Evolutionary conservation across 2,797 vertebrate species (phyloP), one percentile per base, ranked within the genome.

Genomic region (Australoheros facetus): DNA sequence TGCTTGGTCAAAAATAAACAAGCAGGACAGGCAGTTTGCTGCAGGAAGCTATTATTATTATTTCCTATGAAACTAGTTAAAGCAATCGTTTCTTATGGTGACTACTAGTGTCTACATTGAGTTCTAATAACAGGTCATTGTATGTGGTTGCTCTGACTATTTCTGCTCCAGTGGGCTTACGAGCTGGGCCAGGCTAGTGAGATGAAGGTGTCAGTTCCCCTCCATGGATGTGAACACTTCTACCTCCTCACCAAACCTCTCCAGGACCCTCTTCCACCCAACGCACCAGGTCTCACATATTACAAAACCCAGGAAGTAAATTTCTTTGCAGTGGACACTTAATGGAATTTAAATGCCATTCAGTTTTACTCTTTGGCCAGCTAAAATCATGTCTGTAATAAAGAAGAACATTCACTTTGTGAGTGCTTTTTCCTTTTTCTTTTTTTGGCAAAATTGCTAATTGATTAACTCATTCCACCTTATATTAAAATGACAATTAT

Each of bases 161-260:
- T 21, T 88, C 59, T 75, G 28, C 56, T 71, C 4, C 90, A 99
- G 98, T 99, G 98, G 98, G 98, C 97, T 6, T 99, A 99, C 23
- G 98, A 99, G 91, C 91, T 99, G 78, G 98, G 98, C 80, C 97
- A 98, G 87, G 97, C 97, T 5, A 97, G 96, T 74, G 97, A 98
- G 91, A 94, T 95, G 59, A 96, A 97, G 71, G 96, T 99, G 66
- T 97, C 97, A 1, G 96, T 99, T 89, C 98, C 98, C 32, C 93
- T 99, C 80, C 98, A 99, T 10, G 97, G 98, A 90, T 99, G 98
- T 3, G 98, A 99, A 76, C 98, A 99, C 90, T 99, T 99, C 94
- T 99, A 99, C 95, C 96, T 99, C 83, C 96, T 99, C 90, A 99
- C 97, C 55, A 98, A 97, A 91, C 95, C 97, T 75, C 91, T 96